phyloP scores from a whole-genome alignment of 2,797 vertebrate species.

The Neosilurus mollespiculum region DNA sequence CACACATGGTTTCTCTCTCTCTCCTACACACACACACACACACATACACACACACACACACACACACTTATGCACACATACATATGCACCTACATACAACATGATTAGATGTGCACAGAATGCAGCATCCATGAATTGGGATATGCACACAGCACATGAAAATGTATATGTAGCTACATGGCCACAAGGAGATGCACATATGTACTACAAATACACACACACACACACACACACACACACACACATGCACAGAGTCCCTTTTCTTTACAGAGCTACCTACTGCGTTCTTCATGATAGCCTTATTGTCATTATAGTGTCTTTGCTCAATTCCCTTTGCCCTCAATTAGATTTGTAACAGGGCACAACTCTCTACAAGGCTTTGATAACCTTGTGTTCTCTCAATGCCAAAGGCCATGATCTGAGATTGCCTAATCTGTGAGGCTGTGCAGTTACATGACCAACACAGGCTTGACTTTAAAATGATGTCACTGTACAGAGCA shows the following conservation, averaged over 20 bases:
- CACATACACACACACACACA: slow-evolving; percentile 24
- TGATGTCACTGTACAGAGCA: slow-evolving; percentile 51
- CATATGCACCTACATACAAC: slow-evolving; percentile 24
- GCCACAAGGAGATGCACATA: slow-evolving; percentile 36
- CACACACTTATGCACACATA: slow-evolving; percentile 15
- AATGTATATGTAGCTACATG: slow-evolving; percentile 50
- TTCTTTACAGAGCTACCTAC: slow-evolving; percentile 44
- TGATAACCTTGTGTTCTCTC: slow-evolving; percentile 32
- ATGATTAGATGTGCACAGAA: slow-evolving; percentile 35
- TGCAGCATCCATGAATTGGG: slow-evolving; percentile 36
- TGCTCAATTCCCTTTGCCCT: slow-evolving; percentile 42
- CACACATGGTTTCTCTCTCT: slow-evolving; percentile 33
- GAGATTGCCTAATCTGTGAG: slow-evolving; percentile 20
- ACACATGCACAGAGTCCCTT: slow-evolving; percentile 38
- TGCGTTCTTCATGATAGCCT: slow-evolving; percentile 47
- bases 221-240: slow-evolving; percentile 35
- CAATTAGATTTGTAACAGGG: slow-evolving; percentile 27
- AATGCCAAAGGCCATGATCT: slow-evolving; percentile 32
- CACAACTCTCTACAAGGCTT: slow-evolving; percentile 29
- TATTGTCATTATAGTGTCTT: slow-evolving; percentile 52
- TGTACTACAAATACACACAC: slow-evolving; percentile 25
- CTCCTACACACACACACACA: slow-evolving; percentile 36
- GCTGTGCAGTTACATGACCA: slow-evolving; percentile 25
- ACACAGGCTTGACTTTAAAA: slow-evolving; percentile 31
- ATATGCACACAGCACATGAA: slow-evolving; percentile 41